phyloP scores from a whole-genome alignment of 2,888 invertebrate genomes.

The Caenorhabditis sp. region DNA sequence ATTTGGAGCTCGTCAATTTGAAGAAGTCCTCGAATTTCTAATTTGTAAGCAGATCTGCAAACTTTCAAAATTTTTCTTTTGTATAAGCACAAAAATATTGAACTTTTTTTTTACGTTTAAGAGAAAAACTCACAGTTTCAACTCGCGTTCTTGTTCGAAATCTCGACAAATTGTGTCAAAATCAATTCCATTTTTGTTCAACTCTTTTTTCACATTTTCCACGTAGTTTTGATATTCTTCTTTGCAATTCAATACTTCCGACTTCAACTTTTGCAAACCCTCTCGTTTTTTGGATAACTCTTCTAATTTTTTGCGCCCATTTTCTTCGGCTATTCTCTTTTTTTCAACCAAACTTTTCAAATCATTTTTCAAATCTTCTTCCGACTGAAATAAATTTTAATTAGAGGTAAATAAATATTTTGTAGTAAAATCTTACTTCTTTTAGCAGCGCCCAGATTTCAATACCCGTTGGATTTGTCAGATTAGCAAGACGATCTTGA shows the following conservation, averaged over 20 bases:
- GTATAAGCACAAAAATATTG: too few relatives aligned
- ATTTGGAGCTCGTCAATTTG: not conserved
- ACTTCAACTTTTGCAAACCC: constrained; percentile 10
- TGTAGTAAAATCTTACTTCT: constrained; percentile 9
- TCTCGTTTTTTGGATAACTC: constrained; percentile 8
- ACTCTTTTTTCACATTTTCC: constrained; percentile 7
- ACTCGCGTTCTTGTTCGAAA: constrained; percentile 17
- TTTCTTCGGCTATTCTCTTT: constrained; percentile 9
- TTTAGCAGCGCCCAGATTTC: constrained; percentile 25
- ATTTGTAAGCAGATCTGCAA: constrained; percentile 13
- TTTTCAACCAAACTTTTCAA: not conserved
- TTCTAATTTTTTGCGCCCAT: constrained; percentile 9
- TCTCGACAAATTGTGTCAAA: constrained; percentile 11
- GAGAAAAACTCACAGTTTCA: constrained; percentile 20
- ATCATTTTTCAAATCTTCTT: constrained; percentile 9
- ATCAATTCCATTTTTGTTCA: constrained; percentile 14
- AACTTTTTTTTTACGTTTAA: not conserved
- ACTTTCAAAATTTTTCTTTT: too few relatives aligned
- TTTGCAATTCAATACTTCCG: constrained; percentile 2
- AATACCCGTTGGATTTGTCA: constrained; percentile 17
- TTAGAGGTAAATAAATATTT: not conserved
- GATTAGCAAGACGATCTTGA: constrained; percentile 11
- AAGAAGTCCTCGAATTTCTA: not conserved
- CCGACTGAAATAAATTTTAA: constrained; percentile 2
- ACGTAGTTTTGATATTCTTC: constrained; percentile 20